These are phyloP conservation scores for Cairina moschata DNA, from an alignment of 2,113 vertebrate genomes.

Conservation along the genomic window DNA sequence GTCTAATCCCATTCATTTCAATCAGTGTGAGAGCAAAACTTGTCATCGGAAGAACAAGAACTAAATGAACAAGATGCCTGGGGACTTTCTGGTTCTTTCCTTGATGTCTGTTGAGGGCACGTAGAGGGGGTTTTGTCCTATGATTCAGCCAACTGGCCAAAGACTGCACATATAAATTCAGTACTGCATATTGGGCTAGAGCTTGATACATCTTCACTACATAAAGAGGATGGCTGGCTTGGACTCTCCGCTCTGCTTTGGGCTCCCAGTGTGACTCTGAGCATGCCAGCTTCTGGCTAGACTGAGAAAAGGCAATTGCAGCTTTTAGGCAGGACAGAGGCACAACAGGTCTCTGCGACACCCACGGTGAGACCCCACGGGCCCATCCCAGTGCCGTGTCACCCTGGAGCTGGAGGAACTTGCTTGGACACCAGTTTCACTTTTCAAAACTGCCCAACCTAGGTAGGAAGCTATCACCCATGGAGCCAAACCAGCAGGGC, in stretches of 20 bases:
- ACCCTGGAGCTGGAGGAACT: not conserved
- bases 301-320: not conserved
- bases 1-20: slow-evolving; percentile 44
- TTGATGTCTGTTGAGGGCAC: not conserved
- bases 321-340: not conserved
- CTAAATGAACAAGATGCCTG: not conserved
- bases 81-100: not conserved
- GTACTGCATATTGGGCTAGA: too few relatives aligned
- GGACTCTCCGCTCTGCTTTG: not conserved
- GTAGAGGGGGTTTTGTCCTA: not conserved
- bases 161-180: not conserved
- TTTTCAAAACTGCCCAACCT: not conserved
- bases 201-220: too few relatives aligned
- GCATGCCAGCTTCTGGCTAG: not conserved
- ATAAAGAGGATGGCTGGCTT: not conserved
- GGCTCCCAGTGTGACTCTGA: not conserved
- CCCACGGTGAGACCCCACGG: not conserved
- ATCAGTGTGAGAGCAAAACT: not conserved
- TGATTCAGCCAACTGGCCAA: not conserved
- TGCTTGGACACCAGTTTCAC: not conserved
- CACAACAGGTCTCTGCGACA: not conserved
- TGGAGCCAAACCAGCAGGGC: not conserved
- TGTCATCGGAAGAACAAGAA: not conserved
- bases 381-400: accelerated
- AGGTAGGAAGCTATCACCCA: not conserved